Evolutionary conservation across 2,888 invertebrate genomes (phyloP).

Genomic region (Rotaria sp.): DNA sequence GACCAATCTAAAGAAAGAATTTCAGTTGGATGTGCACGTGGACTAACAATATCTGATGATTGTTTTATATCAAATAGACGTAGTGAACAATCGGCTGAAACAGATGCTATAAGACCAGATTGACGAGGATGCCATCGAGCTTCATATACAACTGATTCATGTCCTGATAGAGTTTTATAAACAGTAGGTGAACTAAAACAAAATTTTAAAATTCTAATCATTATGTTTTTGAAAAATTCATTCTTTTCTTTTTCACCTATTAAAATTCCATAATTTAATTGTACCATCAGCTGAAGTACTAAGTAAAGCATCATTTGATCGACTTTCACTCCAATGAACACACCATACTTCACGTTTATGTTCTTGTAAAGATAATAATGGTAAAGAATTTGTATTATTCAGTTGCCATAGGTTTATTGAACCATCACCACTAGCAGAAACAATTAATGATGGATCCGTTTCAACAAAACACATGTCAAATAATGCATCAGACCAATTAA

Average conservation of each 20-base stretch:
- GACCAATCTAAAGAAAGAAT: slow-evolving; percentile 9
- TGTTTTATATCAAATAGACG: background rate
- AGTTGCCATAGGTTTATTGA: background rate
- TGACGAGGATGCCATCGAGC: slow-evolving; percentile 8
- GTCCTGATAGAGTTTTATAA: background rate
- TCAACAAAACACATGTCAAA: background rate
- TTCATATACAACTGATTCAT: background rate
- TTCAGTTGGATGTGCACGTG: background rate
- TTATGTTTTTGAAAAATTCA: too few species aligned
- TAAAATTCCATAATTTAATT: slow-evolving; percentile 24
- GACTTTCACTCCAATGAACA: slow-evolving; percentile 28
- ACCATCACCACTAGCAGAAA: background rate
- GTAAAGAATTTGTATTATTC: background rate
- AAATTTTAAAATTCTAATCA: too few species aligned
- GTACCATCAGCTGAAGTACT: background rate
- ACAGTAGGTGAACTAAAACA: background rate
- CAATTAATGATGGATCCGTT: slow-evolving; percentile 2
- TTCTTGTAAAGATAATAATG: background rate
- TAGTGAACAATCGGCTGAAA: slow-evolving; percentile 7
- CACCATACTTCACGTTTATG: slow-evolving; percentile 18
- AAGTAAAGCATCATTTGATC: background rate
- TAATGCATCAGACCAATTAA: background rate
- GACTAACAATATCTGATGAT: background rate
- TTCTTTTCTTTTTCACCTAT: background rate
- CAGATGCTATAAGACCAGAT: slow-evolving; percentile 5